Conservation (phyloP, 64 coral and sea anemone genomes). For the Acropora tenuis region DNA sequence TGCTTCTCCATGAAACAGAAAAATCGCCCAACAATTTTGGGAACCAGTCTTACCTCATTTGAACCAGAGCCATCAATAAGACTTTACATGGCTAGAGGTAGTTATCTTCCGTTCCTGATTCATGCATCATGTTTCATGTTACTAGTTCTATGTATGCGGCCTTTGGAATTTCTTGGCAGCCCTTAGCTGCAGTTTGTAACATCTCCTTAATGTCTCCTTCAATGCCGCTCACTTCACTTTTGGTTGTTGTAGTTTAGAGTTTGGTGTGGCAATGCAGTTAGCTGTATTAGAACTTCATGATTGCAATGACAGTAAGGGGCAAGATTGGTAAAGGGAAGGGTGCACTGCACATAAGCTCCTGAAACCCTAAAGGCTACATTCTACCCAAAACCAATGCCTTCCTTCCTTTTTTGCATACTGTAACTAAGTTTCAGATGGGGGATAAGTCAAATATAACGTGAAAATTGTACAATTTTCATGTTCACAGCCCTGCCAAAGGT, state of each 20-base stretch:
- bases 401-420: no score
- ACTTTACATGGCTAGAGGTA: constrained; percentile 96
- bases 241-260: no score
- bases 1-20: constrained; percentile 76
- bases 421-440: no score
- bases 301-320: no score
- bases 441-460: no score
- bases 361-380: no score
- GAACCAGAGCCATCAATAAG: constrained; percentile 91
- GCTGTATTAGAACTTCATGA: not conserved
- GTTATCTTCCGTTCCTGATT: not conserved
- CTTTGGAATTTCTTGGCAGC: not conserved
- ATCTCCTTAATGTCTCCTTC: no score
- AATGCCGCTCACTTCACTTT: no score
- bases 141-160: not conserved
- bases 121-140: not conserved
- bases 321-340: no score
- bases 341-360: no score
- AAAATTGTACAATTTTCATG: not conserved
- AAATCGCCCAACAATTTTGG: constrained; percentile 76
- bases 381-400: no score
- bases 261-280: not conserved
- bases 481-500: constrained; percentile 73
- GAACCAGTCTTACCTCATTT: constrained; percentile 71
- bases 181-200: not conserved